Evolutionary conservation across 1,140 invertebrate species (phyloP).

Genomic region (Pteromalus puparum): DNA sequence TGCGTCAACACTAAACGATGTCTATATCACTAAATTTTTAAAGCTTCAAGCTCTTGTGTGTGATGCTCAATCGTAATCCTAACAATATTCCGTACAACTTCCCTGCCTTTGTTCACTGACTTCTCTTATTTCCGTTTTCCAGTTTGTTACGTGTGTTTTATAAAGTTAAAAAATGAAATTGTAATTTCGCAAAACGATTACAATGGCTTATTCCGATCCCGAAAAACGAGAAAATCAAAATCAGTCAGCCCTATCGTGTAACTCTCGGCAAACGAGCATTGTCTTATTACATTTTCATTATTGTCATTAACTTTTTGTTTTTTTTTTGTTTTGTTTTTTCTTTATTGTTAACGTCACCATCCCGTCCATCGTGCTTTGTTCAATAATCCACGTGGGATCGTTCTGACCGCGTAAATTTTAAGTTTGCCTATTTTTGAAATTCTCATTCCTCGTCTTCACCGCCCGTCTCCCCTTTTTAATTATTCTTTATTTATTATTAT

Average conservation of each 20-base stretch:
- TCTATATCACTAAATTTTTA: constrained; percentile 39
- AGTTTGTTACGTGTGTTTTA: constrained; percentile 10
- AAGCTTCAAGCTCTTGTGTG: constrained; percentile 45
- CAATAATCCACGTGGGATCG: constrained; percentile 41
- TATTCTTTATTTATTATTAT: constrained; percentile 9
- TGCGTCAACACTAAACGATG: constrained; percentile 36
- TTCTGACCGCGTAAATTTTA: constrained; percentile 34
- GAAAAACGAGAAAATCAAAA: constrained; percentile 47
- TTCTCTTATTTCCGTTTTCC: constrained; percentile 40
- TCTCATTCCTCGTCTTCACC: constrained; percentile 48
- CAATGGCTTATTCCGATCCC: constrained; percentile 8
- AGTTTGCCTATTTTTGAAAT: constrained; percentile 47
- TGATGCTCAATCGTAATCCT: constrained; percentile 12
- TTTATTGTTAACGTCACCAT: constrained; percentile 50
- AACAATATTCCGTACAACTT: background rate
- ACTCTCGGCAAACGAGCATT: constrained; percentile 43
- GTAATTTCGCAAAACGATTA: constrained; percentile 24
- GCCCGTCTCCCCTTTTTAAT: constrained; percentile 21
- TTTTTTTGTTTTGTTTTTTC: constrained; percentile 37
- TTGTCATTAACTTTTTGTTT: constrained; percentile 53
- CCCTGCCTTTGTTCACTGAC: constrained; percentile 51
- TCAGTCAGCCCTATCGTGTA: constrained; percentile 44
- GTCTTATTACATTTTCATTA: constrained; percentile 53
- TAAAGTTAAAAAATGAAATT: constrained; percentile 48
- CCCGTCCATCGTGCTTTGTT: constrained; percentile 27